phyloP scores from a whole-genome alignment of 2,113 vertebrate species.

The Centropristis striata region DNA sequence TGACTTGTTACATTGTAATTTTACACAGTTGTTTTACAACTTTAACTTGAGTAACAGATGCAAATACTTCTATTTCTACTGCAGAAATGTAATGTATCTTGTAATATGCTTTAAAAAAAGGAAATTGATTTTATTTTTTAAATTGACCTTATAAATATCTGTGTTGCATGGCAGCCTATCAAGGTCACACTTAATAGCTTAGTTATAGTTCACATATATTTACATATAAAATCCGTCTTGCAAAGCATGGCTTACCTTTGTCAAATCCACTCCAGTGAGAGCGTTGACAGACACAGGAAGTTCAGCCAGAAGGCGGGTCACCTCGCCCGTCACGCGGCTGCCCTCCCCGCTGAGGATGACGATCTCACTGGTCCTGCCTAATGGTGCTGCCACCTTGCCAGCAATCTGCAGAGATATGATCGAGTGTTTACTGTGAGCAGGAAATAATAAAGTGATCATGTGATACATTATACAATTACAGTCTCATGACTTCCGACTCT shows the following conservation, averaged over 20 bases:
- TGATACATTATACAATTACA: background rate
- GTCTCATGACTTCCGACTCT: background rate
- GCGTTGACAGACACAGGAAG: constrained; percentile 92
- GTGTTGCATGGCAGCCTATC: too few relatives aligned
- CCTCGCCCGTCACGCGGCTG: constrained; percentile 84
- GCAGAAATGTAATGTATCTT: too few relatives aligned
- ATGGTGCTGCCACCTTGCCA: constrained; percentile 90
- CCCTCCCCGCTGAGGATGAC: constrained; percentile 92
- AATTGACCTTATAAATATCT: too few relatives aligned
- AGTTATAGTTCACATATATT: too few relatives aligned
- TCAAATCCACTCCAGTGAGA: constrained; percentile 93
- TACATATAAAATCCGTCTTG: background rate
- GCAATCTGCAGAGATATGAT: constrained; percentile 87
- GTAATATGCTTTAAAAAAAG: too few relatives aligned
- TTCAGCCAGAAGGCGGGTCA: constrained; percentile 92
- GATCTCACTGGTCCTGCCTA: constrained; percentile 93
- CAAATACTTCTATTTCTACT: too few relatives aligned
- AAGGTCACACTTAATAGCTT: background rate
- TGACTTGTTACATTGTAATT: too few relatives aligned
- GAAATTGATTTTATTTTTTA: too few relatives aligned
- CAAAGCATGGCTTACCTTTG: constrained; percentile 85
- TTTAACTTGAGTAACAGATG: too few relatives aligned
- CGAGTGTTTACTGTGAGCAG: background rate
- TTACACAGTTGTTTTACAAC: too few relatives aligned
- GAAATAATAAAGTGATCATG: background rate